phyloP scores from a whole-genome alignment of 2,113 vertebrate genomes.

The Microcebus jonahi region DNA sequence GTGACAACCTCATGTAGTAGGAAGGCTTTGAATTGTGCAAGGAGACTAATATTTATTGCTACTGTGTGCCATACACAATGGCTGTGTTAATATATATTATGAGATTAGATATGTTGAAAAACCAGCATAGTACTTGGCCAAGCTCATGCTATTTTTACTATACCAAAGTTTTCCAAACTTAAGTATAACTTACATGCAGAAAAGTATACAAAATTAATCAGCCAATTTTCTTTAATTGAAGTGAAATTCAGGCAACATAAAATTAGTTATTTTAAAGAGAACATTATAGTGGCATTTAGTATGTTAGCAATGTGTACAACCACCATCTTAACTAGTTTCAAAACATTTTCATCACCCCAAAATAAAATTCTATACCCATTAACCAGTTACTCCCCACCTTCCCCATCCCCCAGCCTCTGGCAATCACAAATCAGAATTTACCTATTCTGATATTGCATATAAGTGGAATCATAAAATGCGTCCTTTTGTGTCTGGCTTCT shows the following conservation, averaged over 20 bases:
- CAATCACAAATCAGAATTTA: not conserved
- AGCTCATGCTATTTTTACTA: not conserved
- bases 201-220: slow-evolving; percentile 26
- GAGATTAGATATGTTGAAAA: slow-evolving; percentile 3
- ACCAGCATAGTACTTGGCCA: not conserved
- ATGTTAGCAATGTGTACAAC: not conserved
- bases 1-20: not conserved
- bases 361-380: not conserved
- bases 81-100: not conserved
- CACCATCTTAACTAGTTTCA: not conserved
- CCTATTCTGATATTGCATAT: not conserved
- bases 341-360: not conserved
- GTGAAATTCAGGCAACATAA: slow-evolving; percentile 34
- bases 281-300: not conserved
- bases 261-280: not conserved
- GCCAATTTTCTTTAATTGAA: not conserved
- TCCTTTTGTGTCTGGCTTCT: not conserved
- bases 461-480: not conserved
- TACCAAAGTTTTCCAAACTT: slow-evolving; percentile 1
- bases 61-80: not conserved
- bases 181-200: slow-evolving; percentile 3
- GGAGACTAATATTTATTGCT: not conserved
- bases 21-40: not conserved
- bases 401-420: not conserved
- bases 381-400: not conserved